Evolutionary conservation across 2,888 invertebrate species (phyloP).

Genomic region (Eristalis pertinax): DNA sequence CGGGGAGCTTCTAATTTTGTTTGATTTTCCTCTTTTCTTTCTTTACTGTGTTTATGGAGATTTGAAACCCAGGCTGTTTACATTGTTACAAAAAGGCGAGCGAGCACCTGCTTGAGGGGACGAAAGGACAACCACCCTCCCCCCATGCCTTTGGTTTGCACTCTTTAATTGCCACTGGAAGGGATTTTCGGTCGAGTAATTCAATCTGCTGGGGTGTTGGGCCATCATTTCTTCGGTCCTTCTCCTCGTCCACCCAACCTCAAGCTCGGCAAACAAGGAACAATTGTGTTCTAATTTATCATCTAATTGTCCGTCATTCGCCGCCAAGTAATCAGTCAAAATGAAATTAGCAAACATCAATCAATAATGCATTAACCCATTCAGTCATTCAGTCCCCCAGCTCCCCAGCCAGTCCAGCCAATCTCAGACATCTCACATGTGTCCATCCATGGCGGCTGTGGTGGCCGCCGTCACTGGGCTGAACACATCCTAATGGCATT

Average conservation of each 20-base stretch:
- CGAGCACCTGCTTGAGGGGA: slow-evolving; percentile 13
- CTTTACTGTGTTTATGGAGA: slow-evolving; percentile 37
- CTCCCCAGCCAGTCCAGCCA: background rate
- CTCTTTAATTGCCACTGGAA: background rate
- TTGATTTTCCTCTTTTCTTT: slow-evolving; percentile 46
- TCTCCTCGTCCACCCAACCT: background rate
- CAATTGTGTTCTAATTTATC: slow-evolving; percentile 54
- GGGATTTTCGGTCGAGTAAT: background rate
- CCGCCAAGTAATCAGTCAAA: slow-evolving; percentile 59
- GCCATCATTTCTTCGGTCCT: too few relatives aligned
- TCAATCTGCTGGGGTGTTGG: background rate
- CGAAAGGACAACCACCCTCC: background rate
- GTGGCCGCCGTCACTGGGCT: background rate
- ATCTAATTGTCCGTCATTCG: slow-evolving; percentile 33
- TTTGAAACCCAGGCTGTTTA: slow-evolving; percentile 2
- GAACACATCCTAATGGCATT: slow-evolving; percentile 53
- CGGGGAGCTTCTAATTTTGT: slow-evolving; percentile 58
- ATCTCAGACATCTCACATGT: background rate
- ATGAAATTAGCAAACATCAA: slow-evolving; percentile 68
- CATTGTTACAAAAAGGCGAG: background rate
- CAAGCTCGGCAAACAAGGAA: background rate
- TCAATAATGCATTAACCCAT: slow-evolving; percentile 68
- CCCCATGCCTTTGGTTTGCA: background rate
- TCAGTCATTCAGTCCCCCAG: background rate
- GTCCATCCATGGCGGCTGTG: slow-evolving; percentile 19